Evolutionary conservation across 2,797 vertebrate species (phyloP).

Genomic region (Protosalanx chinensis): DNA sequence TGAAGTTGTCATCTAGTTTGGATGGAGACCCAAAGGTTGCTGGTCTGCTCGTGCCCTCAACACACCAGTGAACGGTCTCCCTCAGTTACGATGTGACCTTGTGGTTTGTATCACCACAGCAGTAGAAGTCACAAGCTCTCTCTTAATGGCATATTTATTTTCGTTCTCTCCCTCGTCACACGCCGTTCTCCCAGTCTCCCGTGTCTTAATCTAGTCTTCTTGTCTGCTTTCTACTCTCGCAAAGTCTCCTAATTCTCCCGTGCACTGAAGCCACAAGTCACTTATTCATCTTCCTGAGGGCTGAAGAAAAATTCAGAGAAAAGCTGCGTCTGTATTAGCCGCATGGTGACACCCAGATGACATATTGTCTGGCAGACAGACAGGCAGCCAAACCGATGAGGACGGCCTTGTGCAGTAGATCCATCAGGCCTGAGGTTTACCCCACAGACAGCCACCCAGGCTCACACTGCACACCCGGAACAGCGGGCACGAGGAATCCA

Average conservation of each 20-base stretch:
- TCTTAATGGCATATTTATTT: conserved; percentile 10
- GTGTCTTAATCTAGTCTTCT: background rate
- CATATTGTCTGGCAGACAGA: conserved; percentile 36
- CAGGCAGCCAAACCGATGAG: conserved; percentile 33
- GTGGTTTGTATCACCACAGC: conserved; percentile 4
- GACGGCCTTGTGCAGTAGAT: conserved; percentile 21
- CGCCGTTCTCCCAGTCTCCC: background rate
- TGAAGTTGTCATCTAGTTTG: background rate
- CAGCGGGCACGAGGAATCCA: conserved; percentile 7
- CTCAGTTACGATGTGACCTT: conserved; percentile 2
- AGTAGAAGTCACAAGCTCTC: conserved; percentile 12
- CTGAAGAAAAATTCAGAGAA: too few species aligned
- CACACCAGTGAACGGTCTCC: conserved; percentile 19
- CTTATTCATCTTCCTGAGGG: too few species aligned
- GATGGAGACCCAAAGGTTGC: background rate
- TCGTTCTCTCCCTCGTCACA: background rate
- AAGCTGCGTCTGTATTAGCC: too few species aligned
- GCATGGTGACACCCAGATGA: conserved; percentile 23
- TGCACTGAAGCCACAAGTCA: too few species aligned
- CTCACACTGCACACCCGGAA: conserved; percentile 15
- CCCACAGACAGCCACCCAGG: conserved; percentile 9
- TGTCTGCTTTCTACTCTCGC: background rate
- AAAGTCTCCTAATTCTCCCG: too few species aligned
- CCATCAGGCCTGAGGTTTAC: conserved; percentile 32
- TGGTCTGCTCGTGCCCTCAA: background rate